Base-by-base conservation (phyloP, 2,797 vertebrate species). In the Chaenodraco wilsoni region DNA sequence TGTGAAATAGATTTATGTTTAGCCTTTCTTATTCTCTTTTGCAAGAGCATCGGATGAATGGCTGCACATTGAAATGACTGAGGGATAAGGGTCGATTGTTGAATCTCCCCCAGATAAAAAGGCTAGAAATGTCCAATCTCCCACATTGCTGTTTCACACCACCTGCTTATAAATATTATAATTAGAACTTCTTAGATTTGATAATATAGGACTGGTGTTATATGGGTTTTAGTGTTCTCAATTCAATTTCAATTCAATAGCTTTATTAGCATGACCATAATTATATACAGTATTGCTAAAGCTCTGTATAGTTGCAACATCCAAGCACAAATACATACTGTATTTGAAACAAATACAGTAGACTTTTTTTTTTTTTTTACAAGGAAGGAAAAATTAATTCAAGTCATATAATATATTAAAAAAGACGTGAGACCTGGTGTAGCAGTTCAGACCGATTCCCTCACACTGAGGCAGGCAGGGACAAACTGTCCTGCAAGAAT, bases 1-100 rank as follows among this genome's bases (percentile, higher is more conserved):
- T 80, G 74, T 74, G 67, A 78, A 83, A 72, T 84, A 45, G 48
- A 67, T 87, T 59, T 80, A 59, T 75, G 62, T 89, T 84, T 77
- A 65, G 71, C 23, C 3, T 56, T 82, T 76, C 54, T 64, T 2
- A 66, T 85, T 78, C 71, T 82, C 33, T 81, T 80, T 78, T 71
- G 41, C 19, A 48, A 44, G 45, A 59, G 14, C 72, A 56, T 65
- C 9, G 0, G 0, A 44, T 16, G n/a, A 37, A 65, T 69, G 72
- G 10, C 17, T 23, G n/a, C 16, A n/a, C 5, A 45, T 45, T 44
- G 10, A 43, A 50, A 23, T 37, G 1, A 55, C 27, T 37, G 37
- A 14, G 3, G 3, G 55, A 16, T 61, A 2, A 13, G 1, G 49
- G 19, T 60, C 31, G n/a, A 17, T 37, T 27, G 48, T 3, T 10